Conservation (phyloP, 1,140 invertebrate genomes). For the Heliconius congener region DNA sequence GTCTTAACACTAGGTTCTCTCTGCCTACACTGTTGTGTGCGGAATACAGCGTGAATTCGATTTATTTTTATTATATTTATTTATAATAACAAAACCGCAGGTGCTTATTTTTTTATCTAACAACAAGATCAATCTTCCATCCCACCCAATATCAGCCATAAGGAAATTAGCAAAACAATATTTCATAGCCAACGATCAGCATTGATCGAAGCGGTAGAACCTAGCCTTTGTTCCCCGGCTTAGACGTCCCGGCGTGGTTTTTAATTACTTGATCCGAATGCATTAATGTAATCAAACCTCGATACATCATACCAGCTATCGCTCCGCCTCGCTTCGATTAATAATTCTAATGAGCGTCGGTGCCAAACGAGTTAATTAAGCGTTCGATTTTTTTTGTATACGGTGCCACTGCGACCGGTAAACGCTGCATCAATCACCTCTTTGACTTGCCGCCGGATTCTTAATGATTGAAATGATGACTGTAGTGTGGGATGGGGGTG, state of each 20-base stretch:
- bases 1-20: no score
- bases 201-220: slow-evolving; percentile 31
- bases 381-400: slow-evolving; percentile 63
- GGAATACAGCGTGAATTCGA: no score
- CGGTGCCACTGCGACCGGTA: slow-evolving; percentile 74
- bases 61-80: no score
- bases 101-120: not conserved
- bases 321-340: slow-evolving; percentile 70
- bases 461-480: slow-evolving; percentile 78
- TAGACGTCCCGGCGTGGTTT: slow-evolving; percentile 70
- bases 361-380: slow-evolving; percentile 82
- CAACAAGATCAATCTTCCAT: not conserved
- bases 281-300: slow-evolving; percentile 80
- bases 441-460: slow-evolving; percentile 75
- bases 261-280: slow-evolving; percentile 71
- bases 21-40: no score
- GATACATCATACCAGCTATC: slow-evolving; percentile 80
- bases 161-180: slow-evolving; percentile 60
- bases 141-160: slow-evolving; percentile 41
- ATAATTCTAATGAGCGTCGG: slow-evolving; percentile 80
- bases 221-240: slow-evolving; percentile 60
- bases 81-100: not conserved
- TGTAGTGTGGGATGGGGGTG: slow-evolving; percentile 31
- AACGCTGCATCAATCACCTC: slow-evolving; percentile 79
- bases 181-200: slow-evolving; percentile 55